Percentiles rank a stretch among this genome's conserved stretches.
These are phyloP conservation scores for Gasterosteus aculeatus DNA, from an alignment of 2,113 vertebrate genomes.

Conservation along the genomic window DNA sequence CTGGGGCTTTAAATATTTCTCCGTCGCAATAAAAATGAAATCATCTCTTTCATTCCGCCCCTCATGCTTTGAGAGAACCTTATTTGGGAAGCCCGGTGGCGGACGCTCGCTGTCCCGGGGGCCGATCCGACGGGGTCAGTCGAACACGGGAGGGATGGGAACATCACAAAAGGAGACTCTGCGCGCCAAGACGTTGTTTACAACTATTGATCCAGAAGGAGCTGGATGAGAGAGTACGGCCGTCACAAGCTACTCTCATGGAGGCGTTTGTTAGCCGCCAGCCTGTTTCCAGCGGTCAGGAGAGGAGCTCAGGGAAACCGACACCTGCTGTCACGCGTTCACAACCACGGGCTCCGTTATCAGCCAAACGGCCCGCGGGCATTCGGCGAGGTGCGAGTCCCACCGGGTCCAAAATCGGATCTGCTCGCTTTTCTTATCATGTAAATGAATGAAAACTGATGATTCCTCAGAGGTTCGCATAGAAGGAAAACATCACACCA, in stretches of 20 bases:
- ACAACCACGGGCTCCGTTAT: conserved; percentile 24
- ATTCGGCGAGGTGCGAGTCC: neutral
- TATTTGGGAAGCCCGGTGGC: conserved; percentile 42
- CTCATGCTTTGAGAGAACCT: conserved; percentile 47
- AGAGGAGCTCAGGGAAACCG: conserved; percentile 17
- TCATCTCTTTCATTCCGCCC: conserved; percentile 49
- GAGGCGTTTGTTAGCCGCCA: conserved; percentile 48
- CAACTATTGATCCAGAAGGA: conserved; percentile 39
- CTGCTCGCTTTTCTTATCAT: conserved; percentile 4
- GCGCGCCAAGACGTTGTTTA: conserved; percentile 50
- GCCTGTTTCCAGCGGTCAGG: conserved; percentile 14
- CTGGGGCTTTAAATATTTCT: conserved; percentile 61
- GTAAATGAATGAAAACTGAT: conserved; percentile 14
- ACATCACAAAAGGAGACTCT: conserved; percentile 28
- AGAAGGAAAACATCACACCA: conserved; percentile 4
- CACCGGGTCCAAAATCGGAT: conserved; percentile 5
- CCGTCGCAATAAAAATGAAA: conserved; percentile 65
- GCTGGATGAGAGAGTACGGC: conserved; percentile 20
- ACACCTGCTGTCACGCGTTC: conserved; percentile 48
- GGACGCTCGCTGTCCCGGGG: conserved; percentile 42
- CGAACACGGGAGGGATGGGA: conserved; percentile 48
- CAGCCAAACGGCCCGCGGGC: conserved; percentile 15
- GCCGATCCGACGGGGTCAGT: conserved; percentile 32
- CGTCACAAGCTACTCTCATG: conserved; percentile 27
- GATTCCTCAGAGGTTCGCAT: neutral